Conservation (phyloP, 2,113 vertebrate genomes). For the Phoxinus phoxinus region DNA sequence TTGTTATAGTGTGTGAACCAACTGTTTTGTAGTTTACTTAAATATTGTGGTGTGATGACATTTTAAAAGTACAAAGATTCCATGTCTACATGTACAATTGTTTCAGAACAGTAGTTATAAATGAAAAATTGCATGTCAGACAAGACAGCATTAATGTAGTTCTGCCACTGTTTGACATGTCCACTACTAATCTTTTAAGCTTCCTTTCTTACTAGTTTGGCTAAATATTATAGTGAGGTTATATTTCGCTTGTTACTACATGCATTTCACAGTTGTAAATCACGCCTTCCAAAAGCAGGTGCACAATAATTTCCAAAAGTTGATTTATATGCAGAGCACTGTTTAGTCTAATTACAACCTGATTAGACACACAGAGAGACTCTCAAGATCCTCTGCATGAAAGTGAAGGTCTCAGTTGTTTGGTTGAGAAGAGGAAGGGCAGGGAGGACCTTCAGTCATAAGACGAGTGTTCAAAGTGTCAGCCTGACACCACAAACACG, state of each 20-base stretch:
- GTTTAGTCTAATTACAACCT: neutral
- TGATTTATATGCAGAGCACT: neutral
- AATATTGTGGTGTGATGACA: neutral
- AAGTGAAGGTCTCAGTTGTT: constrained; percentile 10
- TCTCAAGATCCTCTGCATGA: neutral
- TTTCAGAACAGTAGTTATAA: neutral
- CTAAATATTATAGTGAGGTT: neutral
- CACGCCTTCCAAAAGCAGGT: neutral
- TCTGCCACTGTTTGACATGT: neutral
- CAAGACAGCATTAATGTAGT: neutral
- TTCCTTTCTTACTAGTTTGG: neutral
- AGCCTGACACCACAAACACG: constrained; percentile 48
- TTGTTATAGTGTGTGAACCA: neutral
- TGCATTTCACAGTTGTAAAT: neutral
- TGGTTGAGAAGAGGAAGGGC: constrained; percentile 28
- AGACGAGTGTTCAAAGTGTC: constrained; percentile 62
- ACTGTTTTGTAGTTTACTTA: neutral
- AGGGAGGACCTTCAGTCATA: constrained; percentile 65
- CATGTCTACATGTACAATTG: neutral
- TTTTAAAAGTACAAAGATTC: neutral
- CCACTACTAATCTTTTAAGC: neutral
- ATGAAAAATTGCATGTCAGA: neutral
- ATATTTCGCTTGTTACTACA: neutral
- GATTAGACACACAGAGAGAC: neutral
- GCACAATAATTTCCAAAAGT: neutral